Evolutionary conservation across 2,797 vertebrate species (phyloP), one percentile per base, ranked within the genome.

Genomic region (Lepidocolaptes lacrymiger): DNA sequence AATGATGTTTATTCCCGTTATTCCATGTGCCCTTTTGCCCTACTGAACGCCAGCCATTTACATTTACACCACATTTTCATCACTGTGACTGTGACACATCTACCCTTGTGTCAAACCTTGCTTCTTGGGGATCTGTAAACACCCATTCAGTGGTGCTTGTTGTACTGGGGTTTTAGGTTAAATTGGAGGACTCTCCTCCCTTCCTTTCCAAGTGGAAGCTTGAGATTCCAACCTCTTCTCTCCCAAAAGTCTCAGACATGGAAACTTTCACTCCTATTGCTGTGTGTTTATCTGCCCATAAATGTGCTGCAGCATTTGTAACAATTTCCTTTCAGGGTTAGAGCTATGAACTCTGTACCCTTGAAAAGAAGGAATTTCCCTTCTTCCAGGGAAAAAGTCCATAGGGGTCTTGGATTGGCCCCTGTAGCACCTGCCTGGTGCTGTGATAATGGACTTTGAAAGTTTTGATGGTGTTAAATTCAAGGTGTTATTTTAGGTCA

Each of bases 361-460:
- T 37, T 58, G 9, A 68, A 54, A 89, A 83, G 6, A 69, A 77
- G 23, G 54, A 48, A 44, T 51, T 83, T 78, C 21, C 16, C 30
- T 62, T 73, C 55, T 58, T 63, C 30, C n/a, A 48, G 48, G 12
- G 39, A 76, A 55, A 62, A 76, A 55, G 54, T 28, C 30, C 32
- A 22, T 16, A 62, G 5, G 11, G 73, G 4, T 27, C 55, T 72
- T 69, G 62, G 34, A 49, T 61, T 85, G 76, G 66, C 23, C n/a
- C 39, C 68, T 88, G 49, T 43, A 85, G 72, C 44, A 49, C 37
- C 68, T 64, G 51, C 24, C 48, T 59, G 73, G 30, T 52, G 77
- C 82, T 83, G 77, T 84, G 79, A 89, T 92, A 93, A 94, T 73
- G 76, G 82, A 73, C 62, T 84, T 88, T 2, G 34, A 84, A 95